phyloP scores from a whole-genome alignment of 1,140 invertebrate species.

The Caerostris darwini region DNA sequence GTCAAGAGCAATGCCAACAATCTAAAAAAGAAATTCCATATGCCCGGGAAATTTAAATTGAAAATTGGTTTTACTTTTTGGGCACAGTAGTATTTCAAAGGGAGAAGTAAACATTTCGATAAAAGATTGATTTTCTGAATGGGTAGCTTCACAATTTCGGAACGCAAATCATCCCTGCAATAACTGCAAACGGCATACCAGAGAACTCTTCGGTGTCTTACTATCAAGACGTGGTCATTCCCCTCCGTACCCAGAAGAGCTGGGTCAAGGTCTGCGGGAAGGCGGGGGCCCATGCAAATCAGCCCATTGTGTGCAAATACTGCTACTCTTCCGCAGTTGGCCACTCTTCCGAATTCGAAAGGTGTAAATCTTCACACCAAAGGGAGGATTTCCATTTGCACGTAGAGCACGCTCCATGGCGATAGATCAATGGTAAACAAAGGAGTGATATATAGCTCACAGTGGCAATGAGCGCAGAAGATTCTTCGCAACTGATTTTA shows the following conservation, averaged over 20 bases:
- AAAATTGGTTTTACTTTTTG: too few species aligned
- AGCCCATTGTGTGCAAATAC: slow-evolving; percentile 9
- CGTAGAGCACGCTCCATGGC: neutral
- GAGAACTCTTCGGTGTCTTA: too few species aligned
- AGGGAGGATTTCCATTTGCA: neutral
- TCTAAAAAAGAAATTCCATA: too few species aligned
- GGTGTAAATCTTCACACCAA: neutral
- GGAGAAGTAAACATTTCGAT: too few species aligned
- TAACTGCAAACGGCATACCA: too few species aligned
- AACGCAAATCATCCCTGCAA: too few species aligned
- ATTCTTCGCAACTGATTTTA: too few species aligned
- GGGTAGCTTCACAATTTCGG: too few species aligned
- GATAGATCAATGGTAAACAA: neutral
- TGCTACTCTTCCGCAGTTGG: neutral
- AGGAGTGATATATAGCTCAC: neutral
- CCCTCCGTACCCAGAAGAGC: slow-evolving; percentile 12
- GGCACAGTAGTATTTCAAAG: too few species aligned
- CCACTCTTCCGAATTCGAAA: neutral
- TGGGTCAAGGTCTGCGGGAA: neutral
- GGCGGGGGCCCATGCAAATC: neutral
- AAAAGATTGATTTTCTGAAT: too few species aligned
- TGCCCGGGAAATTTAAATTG: too few species aligned
- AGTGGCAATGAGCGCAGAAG: neutral
- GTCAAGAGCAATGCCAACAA: too few species aligned
- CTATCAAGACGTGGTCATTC: neutral